Base-by-base conservation (phyloP, 2,113 vertebrate species). In the Leptobrachium ailaonicum region DNA sequence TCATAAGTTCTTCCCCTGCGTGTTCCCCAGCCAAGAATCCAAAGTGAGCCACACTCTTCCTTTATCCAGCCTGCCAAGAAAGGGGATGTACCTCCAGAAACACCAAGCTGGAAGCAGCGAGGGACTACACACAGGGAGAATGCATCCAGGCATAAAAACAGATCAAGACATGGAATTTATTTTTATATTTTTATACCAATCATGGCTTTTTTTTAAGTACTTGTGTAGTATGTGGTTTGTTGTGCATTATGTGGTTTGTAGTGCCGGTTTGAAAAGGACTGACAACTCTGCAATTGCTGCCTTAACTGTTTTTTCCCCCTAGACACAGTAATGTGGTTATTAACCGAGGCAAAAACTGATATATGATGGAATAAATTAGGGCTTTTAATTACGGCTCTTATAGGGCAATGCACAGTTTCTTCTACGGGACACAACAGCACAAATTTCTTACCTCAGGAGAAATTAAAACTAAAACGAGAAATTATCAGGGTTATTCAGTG, bases 1-100 rank as follows among this genome's bases (percentile, higher is more conserved):
- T 72, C 56, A 80, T 63, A 80, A 74, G 71, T 62, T 73, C 77
- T 73, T 80, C 71, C 78, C 78, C 71, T 73, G 41, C 63, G 32
- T 67, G 71, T 73, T 73, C 63, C 78, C 64, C 69, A 79, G 77
- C 77, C 78, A 80, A 80, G 71, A 80, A 80, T 74, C 78, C 71
- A 74, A 80, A 74, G 50, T 80, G 71, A 80, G 64, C 73, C 78
- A 80, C 78, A 73, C 63, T 80, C 71, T 80, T 62, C 53, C 71
- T 71, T 68, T 10, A 67, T 13, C 62, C 58, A 12, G 41, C 63
- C 41, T 80, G 71, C 78, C 78, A 80, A 78, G 56, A 78, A 78
- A 71, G 44, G 62, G 78, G 78, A 74, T 74, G 71, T 74, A 74
- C 78, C 71, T 80, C 71, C 50, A 80, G 71, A 70, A 80, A 80